A percentile compares a stretch with the other conserved stretches of the same genome.
Conservation (phyloP, 2,113 vertebrate genomes). For the Mustelus asterias region DNA sequence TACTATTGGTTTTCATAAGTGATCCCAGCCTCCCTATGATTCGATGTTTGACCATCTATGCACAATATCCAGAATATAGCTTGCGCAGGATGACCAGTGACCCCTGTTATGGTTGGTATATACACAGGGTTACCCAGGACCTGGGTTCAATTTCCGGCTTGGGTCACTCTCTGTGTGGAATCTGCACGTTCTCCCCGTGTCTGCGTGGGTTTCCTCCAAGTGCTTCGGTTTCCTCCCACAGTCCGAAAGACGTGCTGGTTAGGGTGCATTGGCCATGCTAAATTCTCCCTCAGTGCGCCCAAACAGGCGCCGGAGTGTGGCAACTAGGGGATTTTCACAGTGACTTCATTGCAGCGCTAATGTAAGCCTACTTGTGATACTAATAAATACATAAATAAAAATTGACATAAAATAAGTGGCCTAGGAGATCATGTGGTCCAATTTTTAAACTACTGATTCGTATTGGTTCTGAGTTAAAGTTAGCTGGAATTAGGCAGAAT, state of each 20-base stretch:
- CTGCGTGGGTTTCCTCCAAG: too few relatives aligned
- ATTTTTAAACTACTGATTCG: not conserved
- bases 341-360: too few relatives aligned
- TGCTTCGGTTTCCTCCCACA: too few relatives aligned
- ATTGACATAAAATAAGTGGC: not conserved
- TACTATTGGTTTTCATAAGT: not conserved
- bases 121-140: not conserved
- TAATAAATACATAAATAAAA: not conserved
- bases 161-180: too few relatives aligned
- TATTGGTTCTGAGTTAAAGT: not conserved
- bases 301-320: too few relatives aligned
- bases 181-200: too few relatives aligned
- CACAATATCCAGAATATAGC: not conserved
- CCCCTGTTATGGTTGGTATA: not conserved
- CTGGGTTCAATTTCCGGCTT: too few relatives aligned
- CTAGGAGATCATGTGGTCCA: not conserved
- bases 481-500: not conserved
- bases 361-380: too few relatives aligned
- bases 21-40: not conserved
- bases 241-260: too few relatives aligned
- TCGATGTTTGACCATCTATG: not conserved
- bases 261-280: too few relatives aligned
- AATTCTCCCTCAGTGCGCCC: too few relatives aligned
- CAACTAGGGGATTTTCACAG: too few relatives aligned
- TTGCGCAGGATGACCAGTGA: not conserved